Evolutionary conservation across 2,113 vertebrate genomes (phyloP).

Genomic region (Glaucomys volans): DNA sequence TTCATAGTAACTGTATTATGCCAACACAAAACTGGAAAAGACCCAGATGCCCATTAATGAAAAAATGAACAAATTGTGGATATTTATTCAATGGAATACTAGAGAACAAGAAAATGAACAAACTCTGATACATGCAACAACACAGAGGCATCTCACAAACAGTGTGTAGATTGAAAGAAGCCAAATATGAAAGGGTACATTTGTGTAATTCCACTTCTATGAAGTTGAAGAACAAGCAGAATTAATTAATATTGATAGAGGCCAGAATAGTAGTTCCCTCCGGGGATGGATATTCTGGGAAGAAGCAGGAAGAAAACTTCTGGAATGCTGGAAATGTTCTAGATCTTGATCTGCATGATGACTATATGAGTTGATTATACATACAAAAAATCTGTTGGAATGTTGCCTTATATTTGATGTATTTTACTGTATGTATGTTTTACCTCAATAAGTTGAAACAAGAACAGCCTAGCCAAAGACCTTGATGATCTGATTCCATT

Average conservation of each 20-base stretch:
- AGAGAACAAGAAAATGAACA: neutral
- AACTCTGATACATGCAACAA: neutral
- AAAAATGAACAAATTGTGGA: neutral
- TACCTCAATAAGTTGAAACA: constrained; percentile 1
- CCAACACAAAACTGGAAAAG: neutral
- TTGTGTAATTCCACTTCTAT: neutral
- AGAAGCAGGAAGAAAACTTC: neutral
- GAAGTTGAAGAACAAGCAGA: constrained; percentile 5
- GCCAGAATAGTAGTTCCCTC: neutral
- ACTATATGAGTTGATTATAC: neutral
- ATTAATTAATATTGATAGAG: constrained; percentile 22
- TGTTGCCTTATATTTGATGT: neutral
- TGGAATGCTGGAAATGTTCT: constrained; percentile 8
- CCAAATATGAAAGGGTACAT: neutral
- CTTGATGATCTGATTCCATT: neutral
- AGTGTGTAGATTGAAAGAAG: neutral
- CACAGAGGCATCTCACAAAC: neutral
- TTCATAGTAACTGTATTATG: neutral
- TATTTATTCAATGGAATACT: neutral
- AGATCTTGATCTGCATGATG: neutral
- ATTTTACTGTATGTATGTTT: neutral
- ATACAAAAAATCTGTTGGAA: neutral
- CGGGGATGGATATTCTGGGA: neutral
- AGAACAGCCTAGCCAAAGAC: neutral
- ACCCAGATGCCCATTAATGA: neutral